Evolutionary conservation across 1,140 invertebrate species (phyloP).

Genomic region (Papilio dardanus): DNA sequence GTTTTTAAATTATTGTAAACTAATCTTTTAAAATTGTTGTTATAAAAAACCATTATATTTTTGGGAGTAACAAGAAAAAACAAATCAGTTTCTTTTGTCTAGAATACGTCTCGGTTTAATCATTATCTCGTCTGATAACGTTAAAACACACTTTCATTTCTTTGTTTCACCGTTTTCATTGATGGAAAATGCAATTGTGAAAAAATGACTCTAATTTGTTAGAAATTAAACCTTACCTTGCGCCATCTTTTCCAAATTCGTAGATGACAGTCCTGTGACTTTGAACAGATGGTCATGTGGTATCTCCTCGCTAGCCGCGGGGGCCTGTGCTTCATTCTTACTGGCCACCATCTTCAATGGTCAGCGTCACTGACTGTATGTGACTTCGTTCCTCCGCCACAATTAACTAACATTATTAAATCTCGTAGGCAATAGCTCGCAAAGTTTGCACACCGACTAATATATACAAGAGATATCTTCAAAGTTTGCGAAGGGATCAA

Average conservation of each 20-base stretch:
- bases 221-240: conserved; percentile 56
- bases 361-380: conserved; percentile 40
- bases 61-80: no score
- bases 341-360: conserved; percentile 42
- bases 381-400: conserved; percentile 11
- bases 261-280: conserved; percentile 70
- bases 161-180: background rate
- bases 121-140: no score
- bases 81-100: no score
- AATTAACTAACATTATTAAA: conserved; percentile 44
- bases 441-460: conserved; percentile 39
- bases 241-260: conserved; percentile 69
- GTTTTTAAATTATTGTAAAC: no score
- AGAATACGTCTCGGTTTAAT: no score
- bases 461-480: conserved; percentile 52
- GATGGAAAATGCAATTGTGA: no score
- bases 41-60: no score
- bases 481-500: conserved; percentile 53
- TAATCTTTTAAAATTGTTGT: no score
- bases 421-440: conserved; percentile 39
- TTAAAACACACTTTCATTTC: no score
- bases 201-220: background rate
- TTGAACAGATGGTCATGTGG: conserved; percentile 71
- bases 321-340: conserved; percentile 56
- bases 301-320: conserved; percentile 58